These are phyloP conservation scores for Macrophya alboannulata DNA, from an alignment of 2,888 invertebrate species.

Conservation along the genomic window DNA sequence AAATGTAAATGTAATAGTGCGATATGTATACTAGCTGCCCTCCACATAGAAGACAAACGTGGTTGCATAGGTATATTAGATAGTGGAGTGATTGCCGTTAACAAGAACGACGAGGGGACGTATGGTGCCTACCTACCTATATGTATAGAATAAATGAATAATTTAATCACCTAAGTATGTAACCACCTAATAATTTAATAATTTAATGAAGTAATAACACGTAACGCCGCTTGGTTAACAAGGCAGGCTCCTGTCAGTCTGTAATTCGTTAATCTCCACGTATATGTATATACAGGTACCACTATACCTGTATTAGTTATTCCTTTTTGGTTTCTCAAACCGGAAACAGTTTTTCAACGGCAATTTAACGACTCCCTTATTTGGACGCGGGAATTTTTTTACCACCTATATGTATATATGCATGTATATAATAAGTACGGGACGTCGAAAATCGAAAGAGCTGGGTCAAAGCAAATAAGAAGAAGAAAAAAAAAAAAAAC, in stretches of 20 bases:
- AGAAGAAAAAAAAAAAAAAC: not conserved
- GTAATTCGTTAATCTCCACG: conserved; percentile 50
- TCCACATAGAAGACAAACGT: not conserved
- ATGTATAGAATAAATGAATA: conserved; percentile 21
- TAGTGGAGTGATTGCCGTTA: not conserved
- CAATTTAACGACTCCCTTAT: conserved; percentile 39
- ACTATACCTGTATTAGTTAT: not conserved
- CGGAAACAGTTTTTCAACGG: conserved; percentile 42
- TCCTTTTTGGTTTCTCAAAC: conserved; percentile 13
- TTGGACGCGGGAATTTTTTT: not conserved
- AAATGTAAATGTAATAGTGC: not conserved
- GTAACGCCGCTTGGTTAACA: conserved; percentile 59
- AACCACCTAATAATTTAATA: conserved; percentile 59
- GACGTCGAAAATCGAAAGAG: not conserved
- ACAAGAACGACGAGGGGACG: not conserved
- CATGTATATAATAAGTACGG: not conserved
- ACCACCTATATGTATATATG: not conserved
- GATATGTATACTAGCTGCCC: not conserved
- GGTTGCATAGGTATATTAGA: not conserved
- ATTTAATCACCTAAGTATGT: conserved; percentile 1
- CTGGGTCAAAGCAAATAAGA: not conserved
- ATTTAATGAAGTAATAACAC: conserved; percentile 70
- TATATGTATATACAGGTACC: not conserved
- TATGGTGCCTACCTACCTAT: not conserved
- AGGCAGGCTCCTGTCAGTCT: conserved; percentile 61